Evolutionary conservation across 2,888 invertebrate species (phyloP).

Genomic region (Agonopterix arenella): DNA sequence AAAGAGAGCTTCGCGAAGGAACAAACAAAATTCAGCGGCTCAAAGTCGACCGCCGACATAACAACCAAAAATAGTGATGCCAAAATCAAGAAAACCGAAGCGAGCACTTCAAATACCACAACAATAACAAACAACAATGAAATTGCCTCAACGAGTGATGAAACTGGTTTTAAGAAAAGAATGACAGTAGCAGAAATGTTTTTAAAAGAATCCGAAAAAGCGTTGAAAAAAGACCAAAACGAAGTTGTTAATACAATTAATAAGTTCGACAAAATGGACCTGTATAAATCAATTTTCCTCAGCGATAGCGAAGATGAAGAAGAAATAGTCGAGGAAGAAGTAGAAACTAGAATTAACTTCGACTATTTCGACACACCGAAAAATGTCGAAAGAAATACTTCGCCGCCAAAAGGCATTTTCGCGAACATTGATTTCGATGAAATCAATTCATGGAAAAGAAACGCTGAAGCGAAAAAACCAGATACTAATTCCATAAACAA

Average conservation of each 20-base stretch:
- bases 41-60: constrained; percentile 38
- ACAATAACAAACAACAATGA: constrained; percentile 1
- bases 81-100: neutral
- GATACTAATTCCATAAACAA: constrained; percentile 12
- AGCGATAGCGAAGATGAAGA: constrained; percentile 85
- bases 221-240: constrained; percentile 34
- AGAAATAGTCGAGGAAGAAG: constrained; percentile 35
- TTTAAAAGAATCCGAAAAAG: constrained; percentile 60
- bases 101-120: neutral
- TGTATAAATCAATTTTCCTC: constrained; percentile 93
- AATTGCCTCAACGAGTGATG: constrained; percentile 11
- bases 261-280: constrained; percentile 78
- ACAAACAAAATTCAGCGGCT: constrained; percentile 60
- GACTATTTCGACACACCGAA: constrained; percentile 51
- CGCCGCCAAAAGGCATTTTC: constrained; percentile 84
- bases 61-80: neutral
- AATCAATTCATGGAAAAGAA: constrained; percentile 65
- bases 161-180: constrained; percentile 41
- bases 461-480: constrained; percentile 20
- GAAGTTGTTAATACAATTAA: constrained; percentile 59
- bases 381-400: constrained; percentile 79
- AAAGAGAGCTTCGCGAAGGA: constrained; percentile 73
- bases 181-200: constrained; percentile 68
- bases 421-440: constrained; percentile 80
- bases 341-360: constrained; percentile 11